Evolutionary conservation across 1,140 invertebrate species (phyloP).

Genomic region (Drosophila sproati): DNA sequence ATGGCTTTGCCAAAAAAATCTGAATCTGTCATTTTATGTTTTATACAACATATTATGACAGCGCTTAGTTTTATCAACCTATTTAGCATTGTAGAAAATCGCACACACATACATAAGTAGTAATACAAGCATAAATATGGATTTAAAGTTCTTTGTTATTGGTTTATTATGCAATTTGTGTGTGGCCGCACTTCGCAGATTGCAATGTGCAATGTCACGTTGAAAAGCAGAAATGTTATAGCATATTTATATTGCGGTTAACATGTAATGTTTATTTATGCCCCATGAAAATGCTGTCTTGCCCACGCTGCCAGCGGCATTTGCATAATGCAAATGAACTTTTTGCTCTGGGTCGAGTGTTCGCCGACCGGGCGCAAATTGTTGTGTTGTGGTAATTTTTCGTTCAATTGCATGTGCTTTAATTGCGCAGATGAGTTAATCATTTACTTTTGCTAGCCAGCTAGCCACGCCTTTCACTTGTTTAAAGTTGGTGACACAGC

Average conservation of each 20-base stretch:
- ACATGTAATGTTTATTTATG: constrained; percentile 74
- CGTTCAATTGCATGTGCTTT: constrained; percentile 53
- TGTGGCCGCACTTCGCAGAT: constrained; percentile 21
- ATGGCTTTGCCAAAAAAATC: constrained; percentile 45
- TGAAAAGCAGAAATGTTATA: constrained; percentile 43
- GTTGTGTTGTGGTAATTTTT: constrained; percentile 19
- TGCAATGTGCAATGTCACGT: constrained; percentile 39
- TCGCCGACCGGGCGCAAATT: constrained; percentile 28
- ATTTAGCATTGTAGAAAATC: constrained; percentile 1
- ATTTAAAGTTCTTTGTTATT: constrained; percentile 53
- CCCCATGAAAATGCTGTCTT: constrained; percentile 55
- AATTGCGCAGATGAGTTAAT: constrained; percentile 53
- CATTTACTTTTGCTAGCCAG: constrained; percentile 34
- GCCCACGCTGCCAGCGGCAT: constrained; percentile 41
- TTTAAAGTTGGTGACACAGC: constrained; percentile 29
- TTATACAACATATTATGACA: constrained; percentile 38
- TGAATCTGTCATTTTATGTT: constrained; percentile 70
- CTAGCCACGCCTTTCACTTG: constrained; percentile 35
- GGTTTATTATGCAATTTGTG: constrained; percentile 67
- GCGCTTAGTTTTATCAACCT: constrained; percentile 3
- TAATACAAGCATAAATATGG: constrained; percentile 23
- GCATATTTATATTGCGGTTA: constrained; percentile 71
- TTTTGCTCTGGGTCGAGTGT: constrained; percentile 16
- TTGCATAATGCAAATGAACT: constrained; percentile 72
- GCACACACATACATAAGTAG: constrained; percentile 17